Percentiles rank a stretch among this genome's conserved stretches.
phyloP scores from a whole-genome alignment of 2,113 vertebrate genomes.

The Microtus pennsylvanicus region DNA sequence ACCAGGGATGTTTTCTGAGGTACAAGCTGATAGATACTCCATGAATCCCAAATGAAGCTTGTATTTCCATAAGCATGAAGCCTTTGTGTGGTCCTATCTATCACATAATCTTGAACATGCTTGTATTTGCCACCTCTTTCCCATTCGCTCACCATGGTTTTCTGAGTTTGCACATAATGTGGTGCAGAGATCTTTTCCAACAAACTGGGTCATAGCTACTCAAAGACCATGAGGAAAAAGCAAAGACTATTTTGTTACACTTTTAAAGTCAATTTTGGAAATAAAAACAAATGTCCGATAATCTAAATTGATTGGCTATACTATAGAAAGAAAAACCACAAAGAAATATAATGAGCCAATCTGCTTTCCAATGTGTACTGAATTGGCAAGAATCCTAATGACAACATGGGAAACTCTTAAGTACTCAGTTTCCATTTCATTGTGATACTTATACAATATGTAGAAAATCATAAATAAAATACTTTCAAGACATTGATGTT shows the following conservation, averaged over 20 bases:
- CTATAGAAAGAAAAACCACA: neutral
- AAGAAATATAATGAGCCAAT: neutral
- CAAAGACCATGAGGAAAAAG: neutral
- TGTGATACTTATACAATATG: neutral
- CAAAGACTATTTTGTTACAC: neutral
- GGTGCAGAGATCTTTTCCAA: neutral
- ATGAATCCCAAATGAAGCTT: neutral
- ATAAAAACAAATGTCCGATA: neutral
- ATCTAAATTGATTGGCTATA: neutral
- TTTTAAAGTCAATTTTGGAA: neutral
- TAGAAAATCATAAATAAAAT: conserved; percentile 16
- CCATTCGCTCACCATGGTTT: neutral
- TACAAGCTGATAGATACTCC: neutral
- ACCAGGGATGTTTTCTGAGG: neutral
- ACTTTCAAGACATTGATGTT: neutral
- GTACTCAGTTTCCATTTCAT: neutral
- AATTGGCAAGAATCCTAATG: neutral
- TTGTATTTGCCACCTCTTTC: neutral
- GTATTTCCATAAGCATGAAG: neutral
- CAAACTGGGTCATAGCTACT: neutral
- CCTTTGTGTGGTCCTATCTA: neutral
- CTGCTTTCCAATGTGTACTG: neutral
- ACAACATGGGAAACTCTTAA: neutral
- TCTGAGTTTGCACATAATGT: neutral
- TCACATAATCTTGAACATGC: neutral